A percentile compares a stretch with the other conserved stretches of the same genome.
Evolutionary conservation across 2,888 invertebrate genomes (phyloP).

Genomic region (Blomia tropicalis): DNA sequence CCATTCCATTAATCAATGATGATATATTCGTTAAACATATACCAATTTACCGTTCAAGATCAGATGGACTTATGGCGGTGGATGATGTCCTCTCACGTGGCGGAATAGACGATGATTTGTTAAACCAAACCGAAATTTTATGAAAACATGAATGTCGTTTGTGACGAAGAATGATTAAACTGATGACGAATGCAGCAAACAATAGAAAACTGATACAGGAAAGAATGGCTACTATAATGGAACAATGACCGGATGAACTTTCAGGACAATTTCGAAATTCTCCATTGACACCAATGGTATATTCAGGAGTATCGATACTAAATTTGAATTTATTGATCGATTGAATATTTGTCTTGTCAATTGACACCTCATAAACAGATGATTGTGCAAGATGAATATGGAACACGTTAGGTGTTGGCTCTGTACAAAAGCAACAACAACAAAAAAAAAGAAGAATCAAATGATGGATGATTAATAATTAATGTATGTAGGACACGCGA

Average conservation of each 20-base stretch:
- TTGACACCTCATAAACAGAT: too few relatives aligned
- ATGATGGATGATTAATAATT: neutral
- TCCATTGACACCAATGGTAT: neutral
- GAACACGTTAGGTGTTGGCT: neutral
- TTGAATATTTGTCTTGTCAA: neutral
- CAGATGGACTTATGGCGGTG: too few relatives aligned
- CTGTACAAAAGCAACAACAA: neutral
- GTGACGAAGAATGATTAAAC: neutral
- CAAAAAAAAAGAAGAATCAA: neutral
- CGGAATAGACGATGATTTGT: too few relatives aligned
- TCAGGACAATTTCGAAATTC: neutral
- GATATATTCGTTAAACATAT: too few relatives aligned
- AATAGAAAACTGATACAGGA: constrained; percentile 5
- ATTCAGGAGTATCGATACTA: neutral
- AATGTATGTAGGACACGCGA: neutral
- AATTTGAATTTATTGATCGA: neutral
- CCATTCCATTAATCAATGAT: too few relatives aligned
- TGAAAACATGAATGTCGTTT: neutral
- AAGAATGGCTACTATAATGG: neutral
- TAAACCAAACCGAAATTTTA: neutral
- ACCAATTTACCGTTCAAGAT: neutral
- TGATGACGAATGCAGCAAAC: neutral
- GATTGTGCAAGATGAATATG: too few relatives aligned
- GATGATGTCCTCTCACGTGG: too few relatives aligned
- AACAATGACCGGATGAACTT: neutral